Base-by-base conservation (phyloP, 2,888 invertebrate species). In the Oxyteleia sp. region DNA sequence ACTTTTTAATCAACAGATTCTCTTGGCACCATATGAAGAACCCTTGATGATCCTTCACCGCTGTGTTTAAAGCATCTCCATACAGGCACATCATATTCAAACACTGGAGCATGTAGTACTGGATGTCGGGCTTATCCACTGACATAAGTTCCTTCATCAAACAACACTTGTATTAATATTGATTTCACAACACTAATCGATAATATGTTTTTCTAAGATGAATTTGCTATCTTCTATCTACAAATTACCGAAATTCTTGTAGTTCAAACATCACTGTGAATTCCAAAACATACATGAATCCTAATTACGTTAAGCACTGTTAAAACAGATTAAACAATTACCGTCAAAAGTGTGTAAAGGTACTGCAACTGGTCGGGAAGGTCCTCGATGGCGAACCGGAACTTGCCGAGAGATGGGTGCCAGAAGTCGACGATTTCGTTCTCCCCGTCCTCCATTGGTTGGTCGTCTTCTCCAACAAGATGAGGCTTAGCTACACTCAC, bases 21-120 rank as follows among this genome's bases (percentile, higher is more conserved):
- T 99, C 98, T 93, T 99, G 98, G 86, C 98, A 98, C 98, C 98
- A 98, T 88, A 98, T 98, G 79, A 99, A 96, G 93, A 98, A 97
- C 66, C 98, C 97, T 87, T 97, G 95, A 91, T 99, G 97, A 89
- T 99, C 98, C 79, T 97, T 96, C 0, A 98, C 95, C 0, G 97
- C 97, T 90, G 96, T 96, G 13, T 96, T 96, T 86, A 98, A 95
- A n/a, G 98, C 98, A 92, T 99, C 99, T 0, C 98, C 98, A 91
- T 99, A 98, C 20, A 99, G 94, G 72, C 98, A 96, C 91, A 99
- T 95, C 75, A 98, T 96, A 93, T 98, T 98, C 26, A 99, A 94
- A 86, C 98, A 98, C 90, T 98, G 97, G 69, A 99, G 95, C 92
- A 99, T 95, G 91, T 98, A 98, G 93, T 98, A 99, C 16, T 98